Evolutionary conservation across 1,140 invertebrate species (phyloP).

Genomic region (Lysiphlebus fabarum): DNA sequence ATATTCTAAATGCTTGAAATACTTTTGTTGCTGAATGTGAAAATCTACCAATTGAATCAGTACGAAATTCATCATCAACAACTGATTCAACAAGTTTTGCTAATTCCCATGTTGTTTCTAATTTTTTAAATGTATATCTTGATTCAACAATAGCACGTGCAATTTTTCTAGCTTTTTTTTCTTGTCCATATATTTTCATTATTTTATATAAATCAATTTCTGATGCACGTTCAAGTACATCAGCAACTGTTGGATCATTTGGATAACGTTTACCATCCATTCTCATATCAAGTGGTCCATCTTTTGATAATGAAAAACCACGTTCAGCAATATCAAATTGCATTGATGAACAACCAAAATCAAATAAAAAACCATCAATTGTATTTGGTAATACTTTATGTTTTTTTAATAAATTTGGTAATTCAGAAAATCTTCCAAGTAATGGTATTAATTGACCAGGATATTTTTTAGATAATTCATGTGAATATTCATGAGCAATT

Average conservation of each 20-base stretch:
- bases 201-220: conserved; percentile 79
- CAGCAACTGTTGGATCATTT: conserved; percentile 74
- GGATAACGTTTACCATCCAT: conserved; percentile 80
- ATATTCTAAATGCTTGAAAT: conserved; percentile 91
- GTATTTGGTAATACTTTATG: conserved; percentile 61
- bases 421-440: conserved; percentile 83
- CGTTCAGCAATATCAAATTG: conserved; percentile 79
- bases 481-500: conserved; percentile 66
- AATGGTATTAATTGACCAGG: conserved; percentile 72
- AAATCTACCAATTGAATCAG: conserved; percentile 73
- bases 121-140: conserved; percentile 74
- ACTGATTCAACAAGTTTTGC: conserved; percentile 73
- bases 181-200: conserved; percentile 88
- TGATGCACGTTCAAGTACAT: conserved; percentile 76
- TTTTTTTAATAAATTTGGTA: conserved; percentile 66
- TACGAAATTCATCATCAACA: conserved; percentile 56
- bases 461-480: conserved; percentile 63
- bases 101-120: conserved; percentile 81
- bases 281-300: conserved; percentile 92
- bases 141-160: conserved; percentile 84
- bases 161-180: conserved; percentile 82
- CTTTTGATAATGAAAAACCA: conserved; percentile 80
- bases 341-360: conserved; percentile 95
- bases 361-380: conserved; percentile 86
- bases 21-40: conserved; percentile 85